phyloP scores from a whole-genome alignment of 2,113 vertebrate species.

The Eretmochelys imbricata region DNA sequence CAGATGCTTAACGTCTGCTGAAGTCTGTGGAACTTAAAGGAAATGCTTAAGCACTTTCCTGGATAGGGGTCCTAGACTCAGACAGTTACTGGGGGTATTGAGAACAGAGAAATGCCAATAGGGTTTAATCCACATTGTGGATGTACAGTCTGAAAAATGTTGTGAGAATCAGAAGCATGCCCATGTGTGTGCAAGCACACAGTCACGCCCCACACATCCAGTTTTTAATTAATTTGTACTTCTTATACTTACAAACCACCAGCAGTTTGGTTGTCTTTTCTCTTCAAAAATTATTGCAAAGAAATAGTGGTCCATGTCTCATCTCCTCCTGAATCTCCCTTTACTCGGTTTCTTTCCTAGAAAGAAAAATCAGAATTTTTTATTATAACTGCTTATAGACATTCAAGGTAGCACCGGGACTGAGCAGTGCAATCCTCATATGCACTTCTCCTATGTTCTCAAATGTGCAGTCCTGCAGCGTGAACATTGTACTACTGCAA shows the following conservation, averaged over 20 bases:
- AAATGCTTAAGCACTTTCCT: background rate
- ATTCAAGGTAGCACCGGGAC: background rate
- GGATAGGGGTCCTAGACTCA: background rate
- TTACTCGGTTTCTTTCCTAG: background rate
- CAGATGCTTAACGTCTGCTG: background rate
- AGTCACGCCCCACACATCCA: background rate
- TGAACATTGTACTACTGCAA: background rate
- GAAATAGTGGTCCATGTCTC: background rate
- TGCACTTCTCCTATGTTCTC: background rate
- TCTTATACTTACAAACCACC: background rate
- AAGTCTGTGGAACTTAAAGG: background rate
- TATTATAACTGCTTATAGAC: background rate
- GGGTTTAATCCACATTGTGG: background rate
- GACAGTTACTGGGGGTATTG: background rate
- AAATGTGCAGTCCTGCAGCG: background rate
- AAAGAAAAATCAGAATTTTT: background rate
- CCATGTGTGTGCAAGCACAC: background rate
- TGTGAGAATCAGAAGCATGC: background rate
- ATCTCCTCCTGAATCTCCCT: background rate
- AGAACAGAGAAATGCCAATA: background rate
- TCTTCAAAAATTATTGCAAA: background rate
- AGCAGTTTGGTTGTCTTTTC: background rate
- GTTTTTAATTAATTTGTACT: background rate
- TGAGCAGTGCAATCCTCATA: accelerated
- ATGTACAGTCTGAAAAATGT: background rate